phyloP scores from a whole-genome alignment of 2,113 vertebrate genomes.

The Kryptolebias marmoratus region DNA sequence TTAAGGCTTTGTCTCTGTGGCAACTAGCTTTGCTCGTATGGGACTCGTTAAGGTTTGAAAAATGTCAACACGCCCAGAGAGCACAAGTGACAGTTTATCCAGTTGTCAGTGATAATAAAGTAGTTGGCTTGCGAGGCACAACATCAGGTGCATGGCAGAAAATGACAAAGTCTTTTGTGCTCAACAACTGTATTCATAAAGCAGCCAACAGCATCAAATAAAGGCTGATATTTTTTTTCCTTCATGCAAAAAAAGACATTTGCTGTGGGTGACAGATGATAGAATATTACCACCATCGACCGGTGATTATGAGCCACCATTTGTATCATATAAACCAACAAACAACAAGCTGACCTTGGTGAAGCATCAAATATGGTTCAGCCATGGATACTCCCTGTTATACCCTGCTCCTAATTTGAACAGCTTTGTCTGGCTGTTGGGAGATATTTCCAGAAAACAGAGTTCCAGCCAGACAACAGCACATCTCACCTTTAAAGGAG shows the following conservation, averaged over 20 bases:
- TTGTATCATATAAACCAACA: conserved; percentile 35
- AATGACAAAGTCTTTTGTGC: conserved; percentile 24
- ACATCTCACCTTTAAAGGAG: conserved; percentile 39
- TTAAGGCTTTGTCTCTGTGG: conserved; percentile 51
- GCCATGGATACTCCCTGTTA: conserved; percentile 12
- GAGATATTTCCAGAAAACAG: conserved; percentile 40
- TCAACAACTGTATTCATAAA: conserved; percentile 44
- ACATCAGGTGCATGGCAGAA: conserved; percentile 22
- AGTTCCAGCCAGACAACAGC: conserved; percentile 39
- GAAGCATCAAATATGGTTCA: conserved; percentile 35
- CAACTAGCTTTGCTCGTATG: conserved; percentile 39
- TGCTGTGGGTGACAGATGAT: conserved; percentile 32
- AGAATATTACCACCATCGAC: conserved; percentile 17
- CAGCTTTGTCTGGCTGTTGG: conserved; percentile 46
- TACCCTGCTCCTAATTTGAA: background rate
- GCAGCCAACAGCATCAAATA: conserved; percentile 37
- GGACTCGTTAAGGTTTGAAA: conserved; percentile 60
- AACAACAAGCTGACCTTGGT: conserved; percentile 28
- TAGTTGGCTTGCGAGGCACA: conserved; percentile 27
- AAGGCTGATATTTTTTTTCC: conserved; percentile 40
- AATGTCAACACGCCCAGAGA: conserved; percentile 63
- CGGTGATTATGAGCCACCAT: conserved; percentile 39
- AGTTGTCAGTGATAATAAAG: conserved; percentile 42
- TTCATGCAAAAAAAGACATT: conserved; percentile 60
- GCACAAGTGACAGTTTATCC: conserved; percentile 35